Conservation (phyloP, 2,113 vertebrate genomes). For the Bos javanicus region DNA sequence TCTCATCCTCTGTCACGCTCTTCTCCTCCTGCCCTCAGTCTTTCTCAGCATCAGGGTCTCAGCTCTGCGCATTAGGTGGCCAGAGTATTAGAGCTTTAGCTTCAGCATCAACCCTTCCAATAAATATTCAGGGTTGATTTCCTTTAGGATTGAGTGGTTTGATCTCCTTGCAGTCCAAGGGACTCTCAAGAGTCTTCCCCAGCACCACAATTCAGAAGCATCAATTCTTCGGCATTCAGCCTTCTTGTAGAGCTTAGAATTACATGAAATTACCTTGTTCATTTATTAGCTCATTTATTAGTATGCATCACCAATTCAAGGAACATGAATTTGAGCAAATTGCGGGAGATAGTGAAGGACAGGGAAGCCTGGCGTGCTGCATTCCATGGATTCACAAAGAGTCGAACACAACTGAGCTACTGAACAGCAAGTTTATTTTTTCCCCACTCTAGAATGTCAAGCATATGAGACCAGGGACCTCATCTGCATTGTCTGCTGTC, state of each 20-base stretch:
- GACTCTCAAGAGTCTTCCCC: not conserved
- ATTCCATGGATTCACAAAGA: not conserved
- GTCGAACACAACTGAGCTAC: not conserved
- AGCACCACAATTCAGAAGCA: not conserved
- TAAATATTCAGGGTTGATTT: not conserved
- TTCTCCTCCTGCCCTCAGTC: not conserved
- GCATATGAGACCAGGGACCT: not conserved
- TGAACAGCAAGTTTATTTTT: not conserved
- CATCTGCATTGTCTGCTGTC: not conserved
- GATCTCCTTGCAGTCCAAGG: not conserved
- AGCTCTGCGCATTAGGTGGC: not conserved
- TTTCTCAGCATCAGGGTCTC: not conserved
- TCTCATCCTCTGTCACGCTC: not conserved
- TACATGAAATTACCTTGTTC: not conserved
- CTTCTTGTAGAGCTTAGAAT: not conserved
- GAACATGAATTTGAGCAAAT: not conserved
- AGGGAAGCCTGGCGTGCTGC: not conserved
- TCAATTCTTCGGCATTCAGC: not conserved
- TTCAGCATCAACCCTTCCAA: not conserved
- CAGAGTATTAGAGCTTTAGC: not conserved
- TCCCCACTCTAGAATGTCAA: not conserved
- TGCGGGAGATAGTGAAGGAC: not conserved
- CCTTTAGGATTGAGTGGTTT: not conserved
- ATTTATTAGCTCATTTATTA: not conserved
- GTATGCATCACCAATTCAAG: not conserved